Conservation (phyloP, 2,113 vertebrate genomes). For the Odontophorus gujanensis region DNA sequence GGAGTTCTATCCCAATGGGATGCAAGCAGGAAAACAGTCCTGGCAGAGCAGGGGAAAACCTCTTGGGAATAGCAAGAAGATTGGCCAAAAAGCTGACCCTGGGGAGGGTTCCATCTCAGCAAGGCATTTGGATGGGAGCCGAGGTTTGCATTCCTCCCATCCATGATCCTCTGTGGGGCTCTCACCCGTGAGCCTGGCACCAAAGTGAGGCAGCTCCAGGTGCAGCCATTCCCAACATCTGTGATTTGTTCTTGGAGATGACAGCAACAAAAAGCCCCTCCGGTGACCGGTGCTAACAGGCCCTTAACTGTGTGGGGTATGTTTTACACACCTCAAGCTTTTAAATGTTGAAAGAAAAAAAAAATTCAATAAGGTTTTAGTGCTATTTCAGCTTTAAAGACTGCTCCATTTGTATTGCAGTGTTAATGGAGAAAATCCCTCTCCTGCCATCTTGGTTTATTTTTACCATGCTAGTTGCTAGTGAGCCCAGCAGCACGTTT, state of each 20-base stretch:
- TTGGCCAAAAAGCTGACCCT: not conserved
- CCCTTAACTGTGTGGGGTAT: not conserved
- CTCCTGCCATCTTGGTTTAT: not conserved
- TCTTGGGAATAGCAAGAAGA: not conserved
- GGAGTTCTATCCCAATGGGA: not conserved
- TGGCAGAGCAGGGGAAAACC: not conserved
- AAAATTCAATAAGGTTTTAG: not conserved
- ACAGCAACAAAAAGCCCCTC: rapidly evolving
- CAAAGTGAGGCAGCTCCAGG: not conserved
- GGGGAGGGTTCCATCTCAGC: not conserved
- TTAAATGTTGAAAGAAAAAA: not conserved
- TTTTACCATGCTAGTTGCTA: not conserved
- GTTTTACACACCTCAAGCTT: rapidly evolving
- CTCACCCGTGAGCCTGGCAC: not conserved
- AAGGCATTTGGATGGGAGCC: not conserved
- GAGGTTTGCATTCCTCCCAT: not conserved
- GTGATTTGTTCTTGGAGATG: not conserved
- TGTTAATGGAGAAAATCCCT: not conserved
- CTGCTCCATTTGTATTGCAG: not conserved
- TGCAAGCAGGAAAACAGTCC: not conserved
- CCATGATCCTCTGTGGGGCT: not conserved
- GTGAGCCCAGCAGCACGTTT: not conserved
- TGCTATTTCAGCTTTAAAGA: not conserved
- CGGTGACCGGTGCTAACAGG: rapidly evolving
- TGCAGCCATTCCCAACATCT: not conserved